Evolutionary conservation across 2,888 invertebrate genomes (phyloP).

Genomic region (Rhodophaea formosa): DNA sequence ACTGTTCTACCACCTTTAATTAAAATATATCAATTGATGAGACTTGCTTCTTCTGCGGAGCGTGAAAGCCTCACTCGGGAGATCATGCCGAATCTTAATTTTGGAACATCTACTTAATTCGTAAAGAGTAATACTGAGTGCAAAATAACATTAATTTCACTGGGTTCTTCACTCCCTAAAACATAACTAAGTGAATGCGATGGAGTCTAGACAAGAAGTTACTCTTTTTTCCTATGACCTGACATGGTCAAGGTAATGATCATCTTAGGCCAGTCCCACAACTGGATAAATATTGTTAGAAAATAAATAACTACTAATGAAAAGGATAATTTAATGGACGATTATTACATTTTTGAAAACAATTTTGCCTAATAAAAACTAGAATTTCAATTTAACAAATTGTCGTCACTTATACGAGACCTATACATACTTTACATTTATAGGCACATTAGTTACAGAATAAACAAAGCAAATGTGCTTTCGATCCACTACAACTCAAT

Average conservation of each 20-base stretch:
- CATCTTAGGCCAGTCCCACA: constrained; percentile 67
- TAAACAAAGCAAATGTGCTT: constrained; percentile 76
- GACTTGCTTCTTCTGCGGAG: constrained; percentile 50
- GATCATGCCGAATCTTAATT: constrained; percentile 67
- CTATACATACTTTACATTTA: constrained; percentile 78
- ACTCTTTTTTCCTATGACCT: constrained; percentile 53
- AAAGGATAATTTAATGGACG: constrained; percentile 42
- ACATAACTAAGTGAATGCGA: constrained; percentile 47
- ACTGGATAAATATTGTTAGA: constrained; percentile 39
- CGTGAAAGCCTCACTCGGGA: constrained; percentile 65
- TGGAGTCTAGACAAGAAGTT: constrained; percentile 51
- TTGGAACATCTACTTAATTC: constrained; percentile 62
- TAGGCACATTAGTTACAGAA: constrained; percentile 80
- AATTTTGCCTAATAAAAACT: constrained; percentile 54
- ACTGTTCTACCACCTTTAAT: constrained; percentile 64
- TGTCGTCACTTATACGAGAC: constrained; percentile 70
- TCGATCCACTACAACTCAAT: constrained; percentile 74
- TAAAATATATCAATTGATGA: constrained; percentile 61
- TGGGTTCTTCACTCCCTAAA: constrained; percentile 55
- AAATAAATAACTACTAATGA: constrained; percentile 46
- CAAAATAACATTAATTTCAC: constrained; percentile 72
- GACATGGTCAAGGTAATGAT: constrained; percentile 47
- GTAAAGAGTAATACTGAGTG: constrained; percentile 73
- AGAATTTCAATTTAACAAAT: constrained; percentile 66
- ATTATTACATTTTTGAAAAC: constrained; percentile 41